phyloP scores from a whole-genome alignment of 1,140 invertebrate species.

The Drosophila albomicans region DNA sequence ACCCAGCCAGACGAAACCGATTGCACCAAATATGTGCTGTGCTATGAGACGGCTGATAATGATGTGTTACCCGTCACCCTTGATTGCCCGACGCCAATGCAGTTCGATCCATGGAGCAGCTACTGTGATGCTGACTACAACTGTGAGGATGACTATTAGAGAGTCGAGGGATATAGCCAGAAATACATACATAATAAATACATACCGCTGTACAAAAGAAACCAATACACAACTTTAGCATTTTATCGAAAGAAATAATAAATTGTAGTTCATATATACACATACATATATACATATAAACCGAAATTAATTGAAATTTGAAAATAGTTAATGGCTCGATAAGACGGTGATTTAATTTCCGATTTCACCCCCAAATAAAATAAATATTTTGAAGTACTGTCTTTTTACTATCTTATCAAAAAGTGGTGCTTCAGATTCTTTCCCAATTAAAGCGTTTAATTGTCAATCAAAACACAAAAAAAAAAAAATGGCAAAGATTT shows the following conservation, averaged over 20 bases:
- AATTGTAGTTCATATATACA: constrained; percentile 52
- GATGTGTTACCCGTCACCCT: background rate
- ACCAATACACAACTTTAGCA: constrained; percentile 33
- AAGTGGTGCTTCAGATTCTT: constrained; percentile 9
- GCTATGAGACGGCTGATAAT: constrained; percentile 1
- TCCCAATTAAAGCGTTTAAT: constrained; percentile 11
- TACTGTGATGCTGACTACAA: constrained; percentile 29
- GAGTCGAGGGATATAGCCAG: background rate
- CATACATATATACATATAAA: constrained; percentile 45
- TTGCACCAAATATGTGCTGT: constrained; percentile 58
- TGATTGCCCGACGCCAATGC: constrained; percentile 50
- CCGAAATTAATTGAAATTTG: constrained; percentile 22
- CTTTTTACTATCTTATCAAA: constrained; percentile 29
- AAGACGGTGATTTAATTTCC: constrained; percentile 29
- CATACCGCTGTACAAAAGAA: constrained; percentile 3
- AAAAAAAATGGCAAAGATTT: background rate
- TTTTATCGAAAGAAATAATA: constrained; percentile 47
- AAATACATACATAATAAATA: background rate
- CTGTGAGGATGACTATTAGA: constrained; percentile 25
- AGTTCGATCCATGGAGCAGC: constrained; percentile 35
- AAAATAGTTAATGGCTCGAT: constrained; percentile 26
- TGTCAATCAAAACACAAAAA: background rate
- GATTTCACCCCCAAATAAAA: constrained; percentile 2
- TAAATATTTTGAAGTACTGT: background rate
- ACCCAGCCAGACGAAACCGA: constrained; percentile 27